A percentile compares a stretch with the other conserved stretches of the same genome.
phyloP scores from a whole-genome alignment of 2,888 invertebrate species.

The Drosophila mettleri region DNA sequence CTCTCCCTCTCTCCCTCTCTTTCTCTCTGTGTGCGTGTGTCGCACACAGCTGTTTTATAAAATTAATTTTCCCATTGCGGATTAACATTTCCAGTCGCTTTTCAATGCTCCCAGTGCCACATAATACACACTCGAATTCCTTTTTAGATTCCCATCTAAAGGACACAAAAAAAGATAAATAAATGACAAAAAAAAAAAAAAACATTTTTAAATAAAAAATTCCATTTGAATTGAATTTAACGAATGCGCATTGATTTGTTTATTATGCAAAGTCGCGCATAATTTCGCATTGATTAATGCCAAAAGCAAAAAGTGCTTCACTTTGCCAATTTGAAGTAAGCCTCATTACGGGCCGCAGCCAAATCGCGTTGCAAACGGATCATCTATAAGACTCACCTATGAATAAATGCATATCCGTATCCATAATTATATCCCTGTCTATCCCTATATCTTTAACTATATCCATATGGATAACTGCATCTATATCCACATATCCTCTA shows the following conservation, averaged over 20 bases:
- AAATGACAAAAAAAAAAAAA: not conserved
- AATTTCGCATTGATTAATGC: conserved; percentile 38
- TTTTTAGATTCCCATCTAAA: conserved; percentile 32
- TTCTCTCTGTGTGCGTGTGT: conserved; percentile 16
- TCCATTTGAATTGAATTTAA: conserved; percentile 21
- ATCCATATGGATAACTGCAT: not conserved
- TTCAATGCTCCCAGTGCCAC: conserved; percentile 19
- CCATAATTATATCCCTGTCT: too few species aligned
- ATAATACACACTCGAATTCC: conserved; percentile 25
- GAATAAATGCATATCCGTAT: too few species aligned
- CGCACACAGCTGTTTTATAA: conserved; percentile 81
- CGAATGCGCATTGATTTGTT: conserved; percentile 43
- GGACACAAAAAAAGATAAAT: not conserved
- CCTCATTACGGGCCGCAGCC: not conserved
- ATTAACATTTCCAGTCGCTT: conserved; percentile 78
- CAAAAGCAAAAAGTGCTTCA: conserved; percentile 2
- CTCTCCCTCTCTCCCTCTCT: not conserved
- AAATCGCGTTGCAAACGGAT: too few species aligned
- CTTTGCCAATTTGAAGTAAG: not conserved
- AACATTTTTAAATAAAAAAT: not conserved
- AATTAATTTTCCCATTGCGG: conserved; percentile 83
- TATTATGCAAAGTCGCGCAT: conserved; percentile 54
- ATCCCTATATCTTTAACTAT: not conserved
- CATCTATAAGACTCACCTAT: not conserved
- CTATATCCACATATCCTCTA: not conserved